Base-by-base conservation (phyloP, 2,888 invertebrate species). In the Drosophila limbata region DNA sequence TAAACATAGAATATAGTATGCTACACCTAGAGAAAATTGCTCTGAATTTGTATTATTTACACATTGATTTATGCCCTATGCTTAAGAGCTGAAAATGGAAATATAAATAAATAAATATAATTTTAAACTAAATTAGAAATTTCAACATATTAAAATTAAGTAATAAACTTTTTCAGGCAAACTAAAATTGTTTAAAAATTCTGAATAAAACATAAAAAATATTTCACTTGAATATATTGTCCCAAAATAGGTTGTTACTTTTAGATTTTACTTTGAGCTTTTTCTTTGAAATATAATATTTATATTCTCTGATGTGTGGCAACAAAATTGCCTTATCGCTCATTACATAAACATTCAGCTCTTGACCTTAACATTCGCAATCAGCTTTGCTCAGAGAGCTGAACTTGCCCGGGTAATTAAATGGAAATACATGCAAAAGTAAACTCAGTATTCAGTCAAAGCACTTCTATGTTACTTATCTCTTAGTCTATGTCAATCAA, bases 361-460 rank as follows among this genome's bases (percentile, higher is more conserved):
- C 47, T 68, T 76, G 76, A 76, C 76, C 76, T 76, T 76, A 76
- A 73, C 76, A 76, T 70, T 76, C 63, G 63, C 70, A 76, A 73
- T 73, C 73, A 73, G 76, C 48, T 64, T n/a, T 40, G 63, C 45
- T 61, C n/a, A 21, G 39, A 45, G 35, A 31, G 39, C 21, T 51
- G 42, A 37, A 19, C 40, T 17, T 17, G 50, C 39, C 55, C 44
- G 45, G 63, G 63, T 42, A 69, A 69, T 64, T 68, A 64, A 68
- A 52, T 59, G 39, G 31, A 37, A 51, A 52, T 57, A 64, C 37
- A 42, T 33, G 5, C 10, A 31, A 17, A 19, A 42, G 39, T 45
- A 33, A 19, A 4, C 42, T 55, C n/a, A 51, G n/a, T 56, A 21
- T 56, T 55, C 48, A 42, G 48, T 48, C 48, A 56, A 40, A 42